Base-by-base conservation (phyloP, 2,113 vertebrate genomes). In the Seriola aureovittata region DNA sequence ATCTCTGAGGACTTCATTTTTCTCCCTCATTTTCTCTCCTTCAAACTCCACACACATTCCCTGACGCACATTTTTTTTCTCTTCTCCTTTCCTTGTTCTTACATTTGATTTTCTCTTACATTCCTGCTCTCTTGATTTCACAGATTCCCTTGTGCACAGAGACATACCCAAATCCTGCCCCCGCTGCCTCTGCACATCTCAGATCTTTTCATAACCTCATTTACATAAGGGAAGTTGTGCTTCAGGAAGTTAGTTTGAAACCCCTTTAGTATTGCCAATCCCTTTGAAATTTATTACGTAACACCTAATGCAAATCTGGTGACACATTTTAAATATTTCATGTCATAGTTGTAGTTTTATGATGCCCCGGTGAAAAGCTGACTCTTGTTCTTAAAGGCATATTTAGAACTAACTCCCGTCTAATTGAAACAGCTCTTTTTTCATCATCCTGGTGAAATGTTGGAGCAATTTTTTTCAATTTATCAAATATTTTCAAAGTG, bases 171-270 rank as follows among this genome's bases (percentile, higher is more conserved):
- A 86, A 82, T 80, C 73, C 69, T 71, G 70, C 81, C 82, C 48
- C 84, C 1, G 25, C 80, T 70, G 44, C 80, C 58, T 90, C 46
- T 3, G 38, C n/a, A 32, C 68, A 60, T 78, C 84, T 88, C 77
- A 78, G 72, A 83, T 92, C 79, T 86, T 89, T 92, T 85, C 87
- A 81, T 78, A 80, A 81, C 71, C 86, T 86, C 50, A 88, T 92
- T 92, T 92, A 46, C 89, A 92, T 90, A 50, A 68, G 71, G 68
- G 72, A 85, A 82, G 80, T 85, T 88, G 60, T 69, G 75, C 74
- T 89, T 91, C 76, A 80, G 77, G 71, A 90, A 91, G 88, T 88
- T 82, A 79, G 73, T 90, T 86, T 87, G 67, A 89, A 90, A 75
- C 66, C 84, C 82, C 78, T 79, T 72, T 52, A 78, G 88, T 71